Conservation (phyloP, 2,113 vertebrate species). For the Hippoglossus stenolepis region DNA sequence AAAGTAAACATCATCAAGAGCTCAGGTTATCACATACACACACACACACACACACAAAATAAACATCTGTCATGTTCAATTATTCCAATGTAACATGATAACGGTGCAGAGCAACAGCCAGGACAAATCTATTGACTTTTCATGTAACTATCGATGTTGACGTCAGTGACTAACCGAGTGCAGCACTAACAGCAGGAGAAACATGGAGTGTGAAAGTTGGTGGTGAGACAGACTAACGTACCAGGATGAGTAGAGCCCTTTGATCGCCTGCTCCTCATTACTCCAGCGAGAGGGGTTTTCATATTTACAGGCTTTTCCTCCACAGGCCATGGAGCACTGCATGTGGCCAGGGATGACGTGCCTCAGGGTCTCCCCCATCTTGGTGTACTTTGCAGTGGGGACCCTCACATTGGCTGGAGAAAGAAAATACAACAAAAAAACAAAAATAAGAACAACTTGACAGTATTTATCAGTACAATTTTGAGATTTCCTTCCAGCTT, state of each 20-base stretch:
- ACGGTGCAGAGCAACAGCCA: not conserved
- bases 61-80: not conserved
- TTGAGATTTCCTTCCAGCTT: not conserved
- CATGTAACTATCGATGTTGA: slow-evolving; percentile 8
- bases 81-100: not conserved
- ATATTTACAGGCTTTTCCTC: slow-evolving; percentile 95
- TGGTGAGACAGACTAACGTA: slow-evolving; percentile 58
- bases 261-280: slow-evolving; percentile 91
- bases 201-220: not conserved
- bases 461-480: not conserved
- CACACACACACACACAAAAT: not conserved
- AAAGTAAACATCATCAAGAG: not conserved
- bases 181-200: not conserved
- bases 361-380: slow-evolving; percentile 93
- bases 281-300: slow-evolving; percentile 96
- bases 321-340: slow-evolving; percentile 97
- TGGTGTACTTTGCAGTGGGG: slow-evolving; percentile 95
- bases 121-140: slow-evolving; percentile 25
- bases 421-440: not conserved
- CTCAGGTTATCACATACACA: not conserved
- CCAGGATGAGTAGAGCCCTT: slow-evolving; percentile 97
- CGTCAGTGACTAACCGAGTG: not conserved
- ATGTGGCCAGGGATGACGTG: slow-evolving; percentile 94
- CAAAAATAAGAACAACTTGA: not conserved
- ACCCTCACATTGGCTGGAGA: slow-evolving; percentile 82